Base-by-base conservation (phyloP, 2,797 vertebrate species). In the Alca torda region DNA sequence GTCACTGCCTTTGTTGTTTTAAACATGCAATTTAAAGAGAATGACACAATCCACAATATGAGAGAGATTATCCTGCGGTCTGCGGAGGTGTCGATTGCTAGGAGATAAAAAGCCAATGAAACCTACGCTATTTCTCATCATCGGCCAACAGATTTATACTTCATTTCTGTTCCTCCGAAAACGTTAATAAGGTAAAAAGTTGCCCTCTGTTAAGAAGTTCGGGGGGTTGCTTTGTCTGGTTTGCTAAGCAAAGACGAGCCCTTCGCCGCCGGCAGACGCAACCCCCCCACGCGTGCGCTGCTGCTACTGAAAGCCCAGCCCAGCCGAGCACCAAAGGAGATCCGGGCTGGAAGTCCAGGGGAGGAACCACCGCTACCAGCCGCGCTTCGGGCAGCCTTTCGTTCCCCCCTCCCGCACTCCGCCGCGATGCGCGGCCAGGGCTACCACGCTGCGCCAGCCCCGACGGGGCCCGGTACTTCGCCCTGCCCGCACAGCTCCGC, bases 1-100 rank as follows among this genome's bases (percentile, higher is more conserved):
- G 96, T 98, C 97, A 98, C 97, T 89, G 97, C 94, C 97, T 98
- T 97, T 97, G 97, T 97, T 97, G 94, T 97, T 98, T 92, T 93
- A 98, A 98, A 96, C 96, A 93, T 94, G 96, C 96, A 98, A 98
- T 98, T 97, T 92, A 77, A 94, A 76, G 86, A 96, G 96, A 97
- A 97, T 95, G 97, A 98, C 98, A 97, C 96, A 97, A 95, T 92
- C 81, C 74, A 82, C 82, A 96, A 69, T 94, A 93, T 81, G 65
- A 86, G 83, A 64, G 91, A 97, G 95, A 96, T 96, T 93, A 97
- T 80, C 53, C 89, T 95, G 87, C 83, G 93, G 95, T 86, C 92
- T 93, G 93, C 53, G 93, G 96, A 97, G 94, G 94, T 96, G 98
- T 96, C 75, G 87, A 96, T 96, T 89, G 48, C 59, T 64, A 1